Base-by-base conservation (phyloP, 2,113 vertebrate genomes). In the Stictonetta naevosa region DNA sequence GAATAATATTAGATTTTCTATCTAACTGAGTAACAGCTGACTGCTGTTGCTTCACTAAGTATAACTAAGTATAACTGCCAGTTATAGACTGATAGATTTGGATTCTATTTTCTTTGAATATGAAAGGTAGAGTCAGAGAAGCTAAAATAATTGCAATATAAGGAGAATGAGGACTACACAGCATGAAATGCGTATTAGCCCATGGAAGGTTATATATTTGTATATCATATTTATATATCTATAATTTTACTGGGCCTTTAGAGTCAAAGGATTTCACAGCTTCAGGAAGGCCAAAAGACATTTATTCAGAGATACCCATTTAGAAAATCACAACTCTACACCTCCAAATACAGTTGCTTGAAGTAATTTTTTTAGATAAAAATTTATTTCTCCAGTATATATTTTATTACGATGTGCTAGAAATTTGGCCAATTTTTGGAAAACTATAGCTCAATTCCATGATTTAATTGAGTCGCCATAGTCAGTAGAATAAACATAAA, bases 1-100 rank as follows among this genome's bases (percentile, higher is more conserved):
- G 83, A 94, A 85, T 92, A 83, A 81, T 94, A 95, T 78, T 90
- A 92, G 58, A 81, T 88, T 93, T 87, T 90, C 67, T 66, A 3
- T 92, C 48, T 94, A 62, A 74, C 50, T 82, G 52, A 85, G 25
- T 66, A 89, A 66, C 58, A 93, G 84, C 83, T 42, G 60, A 82
- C 74, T 84, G 56, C 40, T 69, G 34, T 60, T 92, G 36, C 83
- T 80, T 81, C 74, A 88, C 50, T 86, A 88, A 90, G 22, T 69
- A 55, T 62, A 79, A 88, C 50, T 86, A 88, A 90, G 22, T 69
- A 55, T 62, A 79, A 29, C 52, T 91, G 75, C 62, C 84, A 83
- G 31, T 62, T 71, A 38, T 0, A 75, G 80, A 90, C 7, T 53
- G 83, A 90, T n/a, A 66, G 83, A 69, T 86, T 66, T 53, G 48